Conservation (phyloP, 2,113 vertebrate species). For the Spermophilus dauricus region DNA sequence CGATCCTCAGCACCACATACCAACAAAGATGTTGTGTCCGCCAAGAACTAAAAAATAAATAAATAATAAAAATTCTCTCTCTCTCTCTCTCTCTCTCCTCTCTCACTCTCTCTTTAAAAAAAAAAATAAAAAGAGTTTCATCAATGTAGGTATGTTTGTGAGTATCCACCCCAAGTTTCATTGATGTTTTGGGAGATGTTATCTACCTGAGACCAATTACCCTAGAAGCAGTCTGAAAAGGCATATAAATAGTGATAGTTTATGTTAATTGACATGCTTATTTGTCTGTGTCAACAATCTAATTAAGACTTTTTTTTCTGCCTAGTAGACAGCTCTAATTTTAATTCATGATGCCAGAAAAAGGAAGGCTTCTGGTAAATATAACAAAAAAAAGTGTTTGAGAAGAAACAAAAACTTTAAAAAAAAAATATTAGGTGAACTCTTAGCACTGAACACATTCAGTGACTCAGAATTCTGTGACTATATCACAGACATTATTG, state of each 20-base stretch:
- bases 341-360: constrained; percentile 27
- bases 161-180: not conserved
- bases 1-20: too few relatives aligned
- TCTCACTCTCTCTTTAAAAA: too few relatives aligned
- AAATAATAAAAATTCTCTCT: too few relatives aligned
- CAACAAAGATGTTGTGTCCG: too few relatives aligned
- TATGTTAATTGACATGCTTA: not conserved
- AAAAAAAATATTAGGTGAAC: not conserved
- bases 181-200: not conserved
- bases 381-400: not conserved
- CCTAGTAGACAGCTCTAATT: constrained; percentile 42
- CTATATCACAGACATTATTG: not conserved
- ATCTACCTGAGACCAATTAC: not conserved
- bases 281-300: constrained; percentile 53
- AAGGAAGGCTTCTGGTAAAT: not conserved
- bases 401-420: not conserved
- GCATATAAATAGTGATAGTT: not conserved
- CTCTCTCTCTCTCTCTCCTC: too few relatives aligned
- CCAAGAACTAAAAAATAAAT: too few relatives aligned
- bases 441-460: not conserved
- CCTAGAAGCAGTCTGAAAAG: not conserved
- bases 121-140: constrained; percentile 58
- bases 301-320: constrained; percentile 45
- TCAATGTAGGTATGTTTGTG: not conserved
- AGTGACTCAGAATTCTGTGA: not conserved